Conservation (phyloP, 1,140 invertebrate species). For the Antheraea pernyi region DNA sequence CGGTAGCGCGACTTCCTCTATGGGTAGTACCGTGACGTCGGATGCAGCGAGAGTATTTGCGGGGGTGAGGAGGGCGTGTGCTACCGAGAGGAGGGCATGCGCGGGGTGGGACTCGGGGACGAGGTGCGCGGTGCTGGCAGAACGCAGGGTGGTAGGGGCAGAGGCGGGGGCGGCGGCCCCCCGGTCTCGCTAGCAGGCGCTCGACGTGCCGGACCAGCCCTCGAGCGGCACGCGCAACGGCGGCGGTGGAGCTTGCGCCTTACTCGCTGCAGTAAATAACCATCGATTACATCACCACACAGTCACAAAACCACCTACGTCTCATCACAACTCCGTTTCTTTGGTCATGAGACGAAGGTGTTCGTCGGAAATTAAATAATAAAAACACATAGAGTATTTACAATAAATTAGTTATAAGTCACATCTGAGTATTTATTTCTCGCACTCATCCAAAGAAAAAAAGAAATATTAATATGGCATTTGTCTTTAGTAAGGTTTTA, state of each 20-base stretch:
- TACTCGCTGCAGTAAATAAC: slow-evolving; percentile 38
- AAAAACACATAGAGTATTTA: slow-evolving; percentile 9
- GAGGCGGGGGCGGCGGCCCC: slow-evolving; percentile 45
- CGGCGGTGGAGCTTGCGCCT: slow-evolving; percentile 65
- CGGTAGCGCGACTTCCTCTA: slow-evolving; percentile 54
- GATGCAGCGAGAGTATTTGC: slow-evolving; percentile 40
- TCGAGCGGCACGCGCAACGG: slow-evolving; percentile 58
- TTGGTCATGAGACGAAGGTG: neutral
- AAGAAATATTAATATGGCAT: neutral
- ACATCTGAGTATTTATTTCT: neutral
- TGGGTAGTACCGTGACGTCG: slow-evolving; percentile 41
- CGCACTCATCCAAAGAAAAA: neutral
- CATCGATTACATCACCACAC: neutral
- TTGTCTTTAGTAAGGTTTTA: neutral
- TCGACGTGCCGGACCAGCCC: slow-evolving; percentile 61
- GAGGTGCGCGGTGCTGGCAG: slow-evolving; percentile 40
- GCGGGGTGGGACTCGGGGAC: slow-evolving; percentile 32
- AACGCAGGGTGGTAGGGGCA: slow-evolving; percentile 34
- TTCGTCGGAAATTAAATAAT: neutral
- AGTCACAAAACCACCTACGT: neutral
- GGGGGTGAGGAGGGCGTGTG: slow-evolving; percentile 54
- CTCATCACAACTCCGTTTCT: neutral
- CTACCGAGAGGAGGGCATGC: slow-evolving; percentile 58
- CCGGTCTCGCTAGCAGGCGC: slow-evolving; percentile 66
- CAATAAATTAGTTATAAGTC: neutral